Percentiles rank a stretch among this genome's conserved stretches.
Conservation (phyloP, 1,140 invertebrate genomes). For the Aphis craccivora region DNA sequence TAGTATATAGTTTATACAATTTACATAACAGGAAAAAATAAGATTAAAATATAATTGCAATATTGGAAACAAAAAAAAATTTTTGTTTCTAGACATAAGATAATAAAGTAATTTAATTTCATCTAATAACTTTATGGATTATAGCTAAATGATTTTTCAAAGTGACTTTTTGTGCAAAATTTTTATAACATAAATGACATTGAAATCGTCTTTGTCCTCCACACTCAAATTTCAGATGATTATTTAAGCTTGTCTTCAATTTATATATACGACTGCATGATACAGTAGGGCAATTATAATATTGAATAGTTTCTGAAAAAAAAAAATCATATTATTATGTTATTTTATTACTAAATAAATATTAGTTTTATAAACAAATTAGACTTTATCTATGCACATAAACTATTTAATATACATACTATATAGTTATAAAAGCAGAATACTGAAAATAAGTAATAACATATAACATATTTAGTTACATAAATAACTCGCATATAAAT, state of each 20-base stretch:
- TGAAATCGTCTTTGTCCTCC: slow-evolving; percentile 63
- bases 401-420: background rate
- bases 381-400: too few species aligned
- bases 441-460: background rate
- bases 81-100: background rate
- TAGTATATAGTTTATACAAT: too few species aligned
- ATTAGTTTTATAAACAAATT: background rate
- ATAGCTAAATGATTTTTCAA: slow-evolving; percentile 54
- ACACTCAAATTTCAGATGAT: slow-evolving; percentile 61
- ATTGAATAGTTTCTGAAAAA: background rate
- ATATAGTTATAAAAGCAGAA: background rate
- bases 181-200: slow-evolving; percentile 62
- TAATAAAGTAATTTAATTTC: background rate
- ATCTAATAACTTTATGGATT: slow-evolving; percentile 1
- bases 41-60: background rate
- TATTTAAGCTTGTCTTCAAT: slow-evolving; percentile 30
- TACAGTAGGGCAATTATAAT: background rate
- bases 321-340: background rate
- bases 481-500: too few species aligned
- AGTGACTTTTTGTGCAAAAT: slow-evolving; percentile 34
- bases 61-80: background rate
- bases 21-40: background rate
- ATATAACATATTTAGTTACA: background rate
- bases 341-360: background rate
- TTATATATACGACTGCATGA: slow-evolving; percentile 25